Base-by-base conservation (phyloP, 2,888 invertebrate species). In the Lydus trimaculatus region DNA sequence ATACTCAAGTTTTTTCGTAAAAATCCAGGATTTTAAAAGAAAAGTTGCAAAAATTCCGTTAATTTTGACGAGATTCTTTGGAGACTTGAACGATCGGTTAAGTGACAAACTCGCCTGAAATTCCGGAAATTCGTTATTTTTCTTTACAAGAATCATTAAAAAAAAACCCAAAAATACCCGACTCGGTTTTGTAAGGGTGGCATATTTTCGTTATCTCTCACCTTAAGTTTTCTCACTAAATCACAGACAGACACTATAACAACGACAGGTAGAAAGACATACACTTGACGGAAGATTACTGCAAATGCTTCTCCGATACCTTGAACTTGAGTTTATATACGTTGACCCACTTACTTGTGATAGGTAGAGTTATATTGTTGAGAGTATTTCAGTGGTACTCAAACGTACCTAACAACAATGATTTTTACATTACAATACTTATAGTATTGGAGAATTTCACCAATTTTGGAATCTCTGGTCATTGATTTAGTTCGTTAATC, bases 321-420 rank as follows among this genome's bases (percentile, higher is more conserved):
- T 92, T 92, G 92, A 92, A 92, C 92, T 92, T 92, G 90, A 87
- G 88, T 89, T 89, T 92, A 91, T 92, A 92, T 92, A 92, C 87
- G 86, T 86, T 92, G 92, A 92, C 92, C 92, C 90, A 92, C 91
- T 90, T 92, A 82, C 82, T 81, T 80, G 77, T 74, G 39, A 67
- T 65, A 60, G 71, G 65, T 65, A 67, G 65, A 60, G 59, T 61
- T 11, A 52, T 61, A 52, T 58, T 67, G 59, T 17, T 58, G 65
- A 64, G 58, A 33, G 20, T 31, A 15, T 48, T 13, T 61, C 70
- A 70, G 71, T 64, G 65, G 71, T 67, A 62, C 28, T 62, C 65
- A 73, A 73, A 69, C 69, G 15, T 11, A 3, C 11, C 13, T 15
- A 56, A 56, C n/a, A 56, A 25, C 56, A 56, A 2, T 28, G 15